Conservation (phyloP, 1,140 invertebrate genomes). For the Brachionus rotundiformis region DNA sequence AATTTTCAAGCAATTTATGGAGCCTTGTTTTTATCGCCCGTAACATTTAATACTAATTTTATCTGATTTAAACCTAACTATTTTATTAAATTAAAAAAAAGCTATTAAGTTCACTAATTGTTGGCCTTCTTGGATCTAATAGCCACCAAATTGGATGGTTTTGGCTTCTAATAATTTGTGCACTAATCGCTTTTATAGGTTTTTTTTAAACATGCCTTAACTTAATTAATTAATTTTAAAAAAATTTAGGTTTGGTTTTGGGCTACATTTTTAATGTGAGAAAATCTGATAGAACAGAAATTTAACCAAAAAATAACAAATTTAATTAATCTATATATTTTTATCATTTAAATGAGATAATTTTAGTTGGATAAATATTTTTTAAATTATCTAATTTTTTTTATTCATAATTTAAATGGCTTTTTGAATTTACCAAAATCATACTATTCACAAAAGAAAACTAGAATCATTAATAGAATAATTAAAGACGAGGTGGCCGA, state of each 20-base stretch:
- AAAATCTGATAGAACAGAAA: background rate
- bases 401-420: too few relatives aligned
- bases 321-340: too few relatives aligned
- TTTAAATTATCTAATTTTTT: too few relatives aligned
- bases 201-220: too few relatives aligned
- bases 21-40: background rate
- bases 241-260: background rate
- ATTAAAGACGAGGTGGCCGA: background rate
- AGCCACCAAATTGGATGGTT: background rate
- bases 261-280: background rate
- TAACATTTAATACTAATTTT: background rate
- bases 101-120: background rate
- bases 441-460: too few relatives aligned
- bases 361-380: too few relatives aligned
- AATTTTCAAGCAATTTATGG: slow-evolving; percentile 44
- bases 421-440: too few relatives aligned
- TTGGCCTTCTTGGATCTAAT: background rate
- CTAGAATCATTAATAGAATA: too few relatives aligned
- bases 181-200: background rate
- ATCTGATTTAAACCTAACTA: background rate
- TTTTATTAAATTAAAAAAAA: background rate
- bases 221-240: too few relatives aligned
- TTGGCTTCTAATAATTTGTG: slow-evolving; percentile 1
- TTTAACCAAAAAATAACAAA: background rate
- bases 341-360: too few relatives aligned